Evolutionary conservation across 2,888 invertebrate species (phyloP).

Genomic region (Andrena bucephala): DNA sequence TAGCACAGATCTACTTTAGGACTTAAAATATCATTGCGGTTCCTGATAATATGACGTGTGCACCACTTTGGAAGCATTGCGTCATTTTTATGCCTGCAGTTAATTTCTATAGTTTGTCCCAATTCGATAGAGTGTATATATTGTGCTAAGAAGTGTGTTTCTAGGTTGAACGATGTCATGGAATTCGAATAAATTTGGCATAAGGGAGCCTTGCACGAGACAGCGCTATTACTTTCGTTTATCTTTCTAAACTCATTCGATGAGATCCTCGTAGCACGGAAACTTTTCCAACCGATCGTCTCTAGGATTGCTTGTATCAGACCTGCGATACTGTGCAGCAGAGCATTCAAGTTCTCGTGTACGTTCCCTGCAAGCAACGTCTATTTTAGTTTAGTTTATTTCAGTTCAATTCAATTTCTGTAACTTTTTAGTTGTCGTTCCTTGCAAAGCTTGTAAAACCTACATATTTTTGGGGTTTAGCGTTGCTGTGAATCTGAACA

Average conservation of each 20-base stretch:
- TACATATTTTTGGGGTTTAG: too few species aligned
- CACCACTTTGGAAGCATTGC: conserved; percentile 37
- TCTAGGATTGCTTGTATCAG: neutral
- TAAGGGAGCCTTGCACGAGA: neutral
- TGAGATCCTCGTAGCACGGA: neutral
- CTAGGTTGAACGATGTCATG: conserved; percentile 29
- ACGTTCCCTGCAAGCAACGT: too few species aligned
- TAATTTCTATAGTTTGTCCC: conserved; percentile 62
- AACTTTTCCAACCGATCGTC: conserved; percentile 1
- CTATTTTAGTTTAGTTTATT: too few species aligned
- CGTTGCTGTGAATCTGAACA: too few species aligned
- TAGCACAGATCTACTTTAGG: conserved; percentile 40
- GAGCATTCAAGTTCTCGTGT: neutral
- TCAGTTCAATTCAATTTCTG: too few species aligned
- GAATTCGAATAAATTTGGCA: conserved; percentile 39
- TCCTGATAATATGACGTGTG: conserved; percentile 38
- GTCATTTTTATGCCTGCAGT: conserved; percentile 55
- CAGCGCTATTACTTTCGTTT: neutral
- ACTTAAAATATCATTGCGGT: conserved; percentile 38
- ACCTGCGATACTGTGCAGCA: neutral
- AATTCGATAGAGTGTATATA: conserved; percentile 41
- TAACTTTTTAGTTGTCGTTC: too few species aligned
- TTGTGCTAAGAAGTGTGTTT: conserved; percentile 31
- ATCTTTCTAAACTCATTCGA: neutral
- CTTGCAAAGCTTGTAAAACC: too few species aligned